Evolutionary conservation across 1,140 invertebrate species (phyloP).

Genomic region (Dolichoris vasculosae): DNA sequence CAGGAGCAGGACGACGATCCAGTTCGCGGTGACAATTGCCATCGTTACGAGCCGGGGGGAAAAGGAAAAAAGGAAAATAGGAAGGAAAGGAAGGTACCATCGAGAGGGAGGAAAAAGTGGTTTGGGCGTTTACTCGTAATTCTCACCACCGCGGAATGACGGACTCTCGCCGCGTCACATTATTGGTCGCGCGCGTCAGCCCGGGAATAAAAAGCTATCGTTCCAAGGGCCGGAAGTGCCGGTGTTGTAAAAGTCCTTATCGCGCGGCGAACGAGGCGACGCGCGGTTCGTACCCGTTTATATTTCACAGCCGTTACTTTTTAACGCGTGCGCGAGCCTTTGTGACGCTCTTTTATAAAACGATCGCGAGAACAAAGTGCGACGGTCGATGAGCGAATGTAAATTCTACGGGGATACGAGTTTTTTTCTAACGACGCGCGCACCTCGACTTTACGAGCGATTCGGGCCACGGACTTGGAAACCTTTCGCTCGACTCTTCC

Average conservation of each 20-base stretch:
- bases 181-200: slow-evolving; percentile 10
- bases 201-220: slow-evolving; percentile 52
- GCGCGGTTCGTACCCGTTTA: slow-evolving; percentile 51
- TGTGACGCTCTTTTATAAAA: neutral
- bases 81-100: neutral
- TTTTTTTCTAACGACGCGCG: neutral
- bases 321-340: slow-evolving; percentile 53
- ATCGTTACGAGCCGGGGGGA: neutral
- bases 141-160: neutral
- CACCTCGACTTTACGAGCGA: neutral
- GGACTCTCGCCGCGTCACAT: neutral
- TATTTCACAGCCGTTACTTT: slow-evolving; percentile 57
- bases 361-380: neutral
- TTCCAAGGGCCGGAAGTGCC: slow-evolving; percentile 46
- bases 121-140: neutral
- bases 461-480: too few relatives aligned
- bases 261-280: neutral
- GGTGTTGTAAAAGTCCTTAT: slow-evolving; percentile 57
- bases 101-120: neutral
- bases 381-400: neutral
- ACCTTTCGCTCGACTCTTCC: too few relatives aligned
- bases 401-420: neutral
- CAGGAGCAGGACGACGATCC: neutral
- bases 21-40: neutral
- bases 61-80: too few relatives aligned